A percentile compares a stretch with the other conserved stretches of the same genome.
Evolutionary conservation across 1,140 invertebrate genomes (phyloP).

Genomic region (Drosophila lini): DNA sequence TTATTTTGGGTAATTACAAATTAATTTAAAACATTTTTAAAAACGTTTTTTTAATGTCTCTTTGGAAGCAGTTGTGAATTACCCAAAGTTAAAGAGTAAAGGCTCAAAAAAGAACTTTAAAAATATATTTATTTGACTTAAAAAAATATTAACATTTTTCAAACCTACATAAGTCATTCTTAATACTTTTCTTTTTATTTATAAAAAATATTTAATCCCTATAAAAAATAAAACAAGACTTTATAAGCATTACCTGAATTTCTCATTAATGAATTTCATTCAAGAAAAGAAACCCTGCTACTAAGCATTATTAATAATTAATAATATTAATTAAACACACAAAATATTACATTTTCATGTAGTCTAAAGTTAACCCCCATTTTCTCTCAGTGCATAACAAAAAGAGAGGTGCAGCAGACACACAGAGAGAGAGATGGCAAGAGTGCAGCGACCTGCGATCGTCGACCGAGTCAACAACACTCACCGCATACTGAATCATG

Average conservation of each 20-base stretch:
- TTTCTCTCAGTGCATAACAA: background rate
- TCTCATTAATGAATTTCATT: background rate
- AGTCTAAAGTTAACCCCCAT: background rate
- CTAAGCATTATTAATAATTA: background rate
- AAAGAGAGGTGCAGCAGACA: background rate
- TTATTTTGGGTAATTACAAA: background rate
- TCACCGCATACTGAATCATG: slow-evolving; percentile 59
- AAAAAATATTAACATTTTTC: background rate
- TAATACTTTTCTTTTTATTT: no score
- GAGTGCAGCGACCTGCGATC: slow-evolving; percentile 75
- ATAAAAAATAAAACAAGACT: background rate
- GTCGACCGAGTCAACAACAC: slow-evolving; percentile 59
- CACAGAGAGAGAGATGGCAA: slow-evolving; percentile 9
- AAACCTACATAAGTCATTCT: background rate
- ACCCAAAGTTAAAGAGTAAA: background rate
- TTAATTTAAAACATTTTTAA: background rate
- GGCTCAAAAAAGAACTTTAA: no score
- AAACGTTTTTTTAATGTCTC: no score
- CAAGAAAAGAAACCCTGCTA: background rate
- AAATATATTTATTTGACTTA: background rate
- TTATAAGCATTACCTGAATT: background rate
- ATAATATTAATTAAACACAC: no score
- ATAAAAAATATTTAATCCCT: background rate
- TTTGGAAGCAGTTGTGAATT: no score
- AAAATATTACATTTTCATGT: background rate